Base-by-base conservation (phyloP, 64 coral and sea anemone species). In the Montipora efflorescens region DNA sequence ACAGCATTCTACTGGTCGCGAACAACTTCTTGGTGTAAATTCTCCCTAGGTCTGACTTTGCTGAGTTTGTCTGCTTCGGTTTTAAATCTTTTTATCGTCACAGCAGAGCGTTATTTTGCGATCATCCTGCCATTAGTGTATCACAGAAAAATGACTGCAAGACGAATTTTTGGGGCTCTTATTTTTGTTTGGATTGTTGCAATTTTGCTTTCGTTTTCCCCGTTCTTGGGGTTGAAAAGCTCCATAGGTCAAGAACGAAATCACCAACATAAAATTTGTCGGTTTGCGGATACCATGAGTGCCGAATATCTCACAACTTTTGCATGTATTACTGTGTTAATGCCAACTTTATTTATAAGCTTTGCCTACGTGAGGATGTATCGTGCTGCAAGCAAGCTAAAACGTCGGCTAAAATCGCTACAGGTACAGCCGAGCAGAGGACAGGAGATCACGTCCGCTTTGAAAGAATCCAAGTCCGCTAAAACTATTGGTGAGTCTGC, bases 11-110 rank as follows among this genome's bases (percentile, higher is more conserved):
- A 78, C 14, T 90, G 79, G 87, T 90, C 93, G 11, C 79, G 79
- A 11, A 90, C 67, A 68, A 67, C 78, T 46, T 13, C 4, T 7
- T 94, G 93, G 93, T 94, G 93, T 55, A 81, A 68, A 53, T 68
- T 75, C 43, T 94, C 93, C 20, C 18, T 94, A 43, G 77, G 87
- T 22, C 47, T 94, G 4, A 90, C 93, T 2, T 66, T 94, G n/a
- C 88, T 94, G 79, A 94, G 93, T 66, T 89, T 94, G 43, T 94
- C 93, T 12, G 93, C 93, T 16, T 90, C 93, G 21, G 83, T 94
- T 64, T 55, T 94, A 43, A 94, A 94, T 57, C 78, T 94, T 50
- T 47, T 90, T 9, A 44, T 94, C 59, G 79, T 94, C 44, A 94
- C 93, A 44, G 51, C 67, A 1, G 93, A 94, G 16, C 79, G 93